Percentiles rank a stretch among this genome's conserved stretches.
Evolutionary conservation across 2,113 vertebrate genomes (phyloP).

Genomic region (Psammodynastes pulverulentus): DNA sequence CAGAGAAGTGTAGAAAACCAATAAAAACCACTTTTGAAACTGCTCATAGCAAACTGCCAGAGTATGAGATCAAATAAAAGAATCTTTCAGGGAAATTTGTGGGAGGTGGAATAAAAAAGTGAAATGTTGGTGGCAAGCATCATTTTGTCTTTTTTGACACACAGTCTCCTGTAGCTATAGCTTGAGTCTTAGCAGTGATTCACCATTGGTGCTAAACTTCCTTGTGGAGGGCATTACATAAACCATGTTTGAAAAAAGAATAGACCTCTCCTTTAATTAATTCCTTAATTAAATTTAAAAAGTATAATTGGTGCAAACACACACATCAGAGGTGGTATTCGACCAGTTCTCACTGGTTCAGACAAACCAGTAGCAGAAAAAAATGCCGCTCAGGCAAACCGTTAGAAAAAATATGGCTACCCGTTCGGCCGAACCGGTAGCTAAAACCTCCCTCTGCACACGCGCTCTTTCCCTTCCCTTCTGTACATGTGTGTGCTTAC

Average conservation of each 20-base stretch:
- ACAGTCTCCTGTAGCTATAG: not conserved
- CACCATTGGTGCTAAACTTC: not conserved
- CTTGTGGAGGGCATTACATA: not conserved
- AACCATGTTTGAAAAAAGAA: not conserved
- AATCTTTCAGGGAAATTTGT: not conserved
- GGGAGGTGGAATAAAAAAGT: not conserved
- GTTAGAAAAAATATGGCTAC: too few species aligned
- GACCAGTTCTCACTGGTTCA: too few species aligned
- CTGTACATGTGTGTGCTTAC: too few species aligned
- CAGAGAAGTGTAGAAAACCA: not conserved
- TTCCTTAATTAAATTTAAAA: not conserved
- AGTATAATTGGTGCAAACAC: not conserved
- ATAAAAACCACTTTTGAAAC: not conserved
- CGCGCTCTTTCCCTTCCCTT: too few species aligned
- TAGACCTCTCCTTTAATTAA: not conserved
- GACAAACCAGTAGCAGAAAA: too few species aligned
- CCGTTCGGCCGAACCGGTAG: too few species aligned
- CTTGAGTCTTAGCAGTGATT: not conserved
- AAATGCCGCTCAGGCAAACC: too few species aligned
- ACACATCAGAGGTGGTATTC: too few species aligned
- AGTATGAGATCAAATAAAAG: not conserved
- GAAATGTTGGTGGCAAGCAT: not conserved
- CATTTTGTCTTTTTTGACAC: not conserved
- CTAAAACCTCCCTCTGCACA: too few species aligned
- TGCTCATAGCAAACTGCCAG: too few species aligned